Conservation (phyloP, 2,888 invertebrate genomes). For the Strigamia maritima region DNA sequence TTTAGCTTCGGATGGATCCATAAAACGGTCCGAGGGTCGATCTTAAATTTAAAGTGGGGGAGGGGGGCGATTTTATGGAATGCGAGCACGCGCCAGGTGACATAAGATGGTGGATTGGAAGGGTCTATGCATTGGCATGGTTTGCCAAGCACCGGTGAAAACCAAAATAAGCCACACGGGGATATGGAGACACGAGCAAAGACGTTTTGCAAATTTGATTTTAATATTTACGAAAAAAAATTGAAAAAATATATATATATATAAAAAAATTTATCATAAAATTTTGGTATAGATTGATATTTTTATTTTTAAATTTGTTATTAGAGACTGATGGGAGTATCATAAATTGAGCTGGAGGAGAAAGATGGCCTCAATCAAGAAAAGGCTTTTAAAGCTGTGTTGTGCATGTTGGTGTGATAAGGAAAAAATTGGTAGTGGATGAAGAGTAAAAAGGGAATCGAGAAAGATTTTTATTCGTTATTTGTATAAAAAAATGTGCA, state of each 20-base stretch:
- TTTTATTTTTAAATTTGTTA: background rate
- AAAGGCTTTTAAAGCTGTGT: background rate
- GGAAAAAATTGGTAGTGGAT: background rate
- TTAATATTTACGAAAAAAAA: background rate
- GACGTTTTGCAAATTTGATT: background rate
- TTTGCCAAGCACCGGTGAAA: background rate
- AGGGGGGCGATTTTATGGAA: background rate
- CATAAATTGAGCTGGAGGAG: background rate
- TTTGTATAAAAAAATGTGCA: no score
- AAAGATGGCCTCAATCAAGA: background rate
- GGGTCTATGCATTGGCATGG: constrained; percentile 5
- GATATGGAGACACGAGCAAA: background rate
- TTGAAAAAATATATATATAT: background rate
- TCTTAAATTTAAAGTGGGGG: background rate
- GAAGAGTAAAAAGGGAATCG: no score
- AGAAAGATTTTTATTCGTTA: no score
- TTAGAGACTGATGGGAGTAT: background rate
- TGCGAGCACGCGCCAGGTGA: constrained; percentile 31
- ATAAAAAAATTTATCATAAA: background rate
- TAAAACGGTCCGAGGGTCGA: constrained; percentile 20
- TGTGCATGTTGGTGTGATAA: background rate
- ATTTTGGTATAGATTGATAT: background rate
- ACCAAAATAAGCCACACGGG: constrained; percentile 28
- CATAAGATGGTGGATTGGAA: constrained; percentile 25
- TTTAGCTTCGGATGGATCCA: constrained; percentile 10